Base-by-base conservation (phyloP, 1,140 invertebrate species). In the Aporrectodea caliginosa region DNA sequence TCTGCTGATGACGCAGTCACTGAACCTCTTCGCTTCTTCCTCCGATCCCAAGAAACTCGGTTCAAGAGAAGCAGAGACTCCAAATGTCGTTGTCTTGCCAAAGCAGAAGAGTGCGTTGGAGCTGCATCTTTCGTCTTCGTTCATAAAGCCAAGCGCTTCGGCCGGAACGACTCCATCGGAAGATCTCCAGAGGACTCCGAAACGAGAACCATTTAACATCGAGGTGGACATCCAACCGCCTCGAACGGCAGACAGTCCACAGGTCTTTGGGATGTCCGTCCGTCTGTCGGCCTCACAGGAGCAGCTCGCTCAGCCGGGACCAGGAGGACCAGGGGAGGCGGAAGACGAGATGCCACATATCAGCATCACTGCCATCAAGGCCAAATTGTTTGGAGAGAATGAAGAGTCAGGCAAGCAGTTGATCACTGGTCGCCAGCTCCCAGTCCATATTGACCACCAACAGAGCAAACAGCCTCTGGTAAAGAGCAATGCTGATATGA, bases 301-400 rank as follows among this genome's bases (percentile, higher is more conserved):
- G 73, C 29, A 74, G 31, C 27, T 74, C 6, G 22, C 6, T 74
- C 1, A 31, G 32, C 69, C 1, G 2, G 69, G 32, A 30, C 32
- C 69, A 71, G 32, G 22, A 27, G 32, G 69, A 6, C 29, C 27
- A 12, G 73, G n/a, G 1, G n/a, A 43, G 32, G 31, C 16, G n/a
- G 75, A 76, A 27, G 35, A 76, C 22, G 75, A 76, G 27, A 22
- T 30, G 22, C 32, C 33, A 0, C 75, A 35, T 16, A 30, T 76
- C 43, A 76, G 75, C 27, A 35, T 76, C 2, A 35, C 75, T 31
- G 75, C 22, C 1, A 76, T 76, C 1, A 76, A 76, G 35, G 75
- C 75, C 29, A 76, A 76, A 31, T 43, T 76, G 33, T 76, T 76
- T 58, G 75, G 75, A 16, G 32, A 32, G 12, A 76, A 76, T 35